Evolutionary conservation across 2,797 vertebrate genomes (phyloP), one percentile per base, ranked within the genome.

Genomic region (Petrocephalus schoutedeni): DNA sequence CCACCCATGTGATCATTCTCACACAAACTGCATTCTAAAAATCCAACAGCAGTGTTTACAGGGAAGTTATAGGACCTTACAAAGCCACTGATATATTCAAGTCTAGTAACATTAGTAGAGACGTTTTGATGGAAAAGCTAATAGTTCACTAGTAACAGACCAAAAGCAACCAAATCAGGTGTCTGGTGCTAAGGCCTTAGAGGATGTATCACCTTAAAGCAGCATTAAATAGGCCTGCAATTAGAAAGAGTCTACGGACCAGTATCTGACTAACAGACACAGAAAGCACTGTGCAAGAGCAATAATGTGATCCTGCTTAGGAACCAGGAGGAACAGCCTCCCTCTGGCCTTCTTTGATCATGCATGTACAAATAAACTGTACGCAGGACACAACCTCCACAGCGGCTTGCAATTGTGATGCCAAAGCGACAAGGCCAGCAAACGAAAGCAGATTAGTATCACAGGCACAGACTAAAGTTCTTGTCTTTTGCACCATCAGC

Each of bases 271-370:
- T 88, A 87, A 45, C 90, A 86, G 87, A 93, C 59, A 92, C 82
- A 90, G 89, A 88, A 64, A 87, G 56, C 14, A 89, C 57, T 67
- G 83, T 88, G 89, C 71, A 2, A 87, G 89, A 87, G 45, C 28
- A 77, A 90, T 94, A 93, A 93, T 91, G 91, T 93, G 93, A 94
- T 90, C 86, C 64, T n/a, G 10, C 32, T 84, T 85, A 59, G 41
- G 45, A 51, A 51, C n/a, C 45, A 21, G 80, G 57, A 58, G 21
- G 28, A 87, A 80, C 53, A 77, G 32, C 54, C 51, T 36, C 54
- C 10, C 28, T 74, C 45, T 36, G 4, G 2, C n/a, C 59, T 51
- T 86, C 56, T 59, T 8, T 10, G 6, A 23, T 61, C 58, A 61
- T 57, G n/a, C 2, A 53, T 85, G 54, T 85, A 58, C 53, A 54